Base-by-base conservation (phyloP, 2,888 invertebrate species). In the Pyrrhia umbra region DNA sequence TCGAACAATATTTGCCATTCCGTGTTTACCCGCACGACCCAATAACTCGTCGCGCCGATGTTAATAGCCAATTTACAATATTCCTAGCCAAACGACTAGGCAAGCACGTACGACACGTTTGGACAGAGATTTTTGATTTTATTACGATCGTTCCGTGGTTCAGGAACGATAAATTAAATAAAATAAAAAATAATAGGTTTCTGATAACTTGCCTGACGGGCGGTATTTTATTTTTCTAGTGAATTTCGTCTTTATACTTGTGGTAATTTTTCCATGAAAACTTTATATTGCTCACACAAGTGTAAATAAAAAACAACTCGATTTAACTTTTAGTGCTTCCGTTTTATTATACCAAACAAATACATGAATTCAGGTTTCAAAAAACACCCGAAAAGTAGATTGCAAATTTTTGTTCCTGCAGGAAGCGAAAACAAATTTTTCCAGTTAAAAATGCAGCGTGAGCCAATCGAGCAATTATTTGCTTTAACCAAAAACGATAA, bases 41-140 rank as follows among this genome's bases (percentile, higher is more conserved):
- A 73, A 58, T 69, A 73, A 73, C 60, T 62, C 63, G 34, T 54
- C 40, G 47, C 51, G 15, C 37, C 56, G 27, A 60, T 55, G 65
- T 47, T 73, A 69, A 73, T 68, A 61, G 64, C 64, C 75, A 75
- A 75, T 75, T 72, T 64, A 62, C 59, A 47, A 65, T 73, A 75
- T 62, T 54, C 55, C 62, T 45, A 68, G 57, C 50, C 56, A 34
- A 51, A 62, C 27, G 2, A 27, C 45, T 6, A 23, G 34, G 34
- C 39, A 21, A 23, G 16, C 37, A 39, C 46, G 57, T 63, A 27
- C 15, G 15, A 13, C 54, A 25, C 50, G 47, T 49, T 42, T 16
- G 18, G 58, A 56, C 40, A 37, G 4, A 18, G 21, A 55, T 30
- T 43, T 45, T 52, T 10, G 15, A 64, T 21, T 15, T 2, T 5